phyloP scores from a whole-genome alignment of 2,797 vertebrate genomes.

The Allobates femoralis region DNA sequence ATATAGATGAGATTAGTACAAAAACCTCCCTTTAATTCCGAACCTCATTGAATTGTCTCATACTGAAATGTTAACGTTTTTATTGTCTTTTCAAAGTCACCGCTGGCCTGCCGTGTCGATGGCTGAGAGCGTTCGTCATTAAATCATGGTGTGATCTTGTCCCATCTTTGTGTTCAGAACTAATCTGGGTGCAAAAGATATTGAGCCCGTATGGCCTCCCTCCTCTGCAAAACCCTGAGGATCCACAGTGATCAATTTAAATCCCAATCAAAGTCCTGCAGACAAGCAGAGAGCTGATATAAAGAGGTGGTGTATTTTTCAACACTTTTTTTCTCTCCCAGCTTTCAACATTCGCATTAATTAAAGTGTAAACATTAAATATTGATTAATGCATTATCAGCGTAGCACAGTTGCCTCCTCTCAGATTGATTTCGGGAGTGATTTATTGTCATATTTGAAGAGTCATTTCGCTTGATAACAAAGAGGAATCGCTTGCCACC shows the following conservation, averaged over 20 bases:
- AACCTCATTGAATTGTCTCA: background rate
- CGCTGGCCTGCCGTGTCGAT: background rate
- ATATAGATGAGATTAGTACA: too few relatives aligned
- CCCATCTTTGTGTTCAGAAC: background rate
- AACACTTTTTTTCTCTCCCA: conserved; percentile 90
- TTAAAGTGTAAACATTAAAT: conserved; percentile 99
- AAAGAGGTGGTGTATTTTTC: conserved; percentile 93
- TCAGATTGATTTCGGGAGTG: conserved; percentile 97
- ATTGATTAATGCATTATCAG: conserved; percentile 99
- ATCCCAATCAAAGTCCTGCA: conserved; percentile 77
- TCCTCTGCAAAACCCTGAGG: conserved; percentile 20
- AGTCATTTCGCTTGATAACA: conserved; percentile 99
- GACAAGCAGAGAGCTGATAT: conserved; percentile 83
- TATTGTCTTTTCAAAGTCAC: background rate
- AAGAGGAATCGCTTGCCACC: conserved; percentile 91
- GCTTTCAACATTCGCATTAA: conserved; percentile 97
- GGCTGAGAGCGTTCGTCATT: background rate
- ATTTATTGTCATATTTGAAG: conserved; percentile 99
- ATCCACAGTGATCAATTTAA: conserved; percentile 75
- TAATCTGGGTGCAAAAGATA: conserved; percentile 61
- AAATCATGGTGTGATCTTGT: conserved; percentile 27
- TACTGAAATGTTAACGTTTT: background rate
- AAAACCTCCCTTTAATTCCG: background rate
- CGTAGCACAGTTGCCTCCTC: conserved; percentile 93
- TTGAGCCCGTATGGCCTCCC: conserved; percentile 58